phyloP scores from a whole-genome alignment of 64 coral and sea anemone genomes.

The Montipora sp. region DNA sequence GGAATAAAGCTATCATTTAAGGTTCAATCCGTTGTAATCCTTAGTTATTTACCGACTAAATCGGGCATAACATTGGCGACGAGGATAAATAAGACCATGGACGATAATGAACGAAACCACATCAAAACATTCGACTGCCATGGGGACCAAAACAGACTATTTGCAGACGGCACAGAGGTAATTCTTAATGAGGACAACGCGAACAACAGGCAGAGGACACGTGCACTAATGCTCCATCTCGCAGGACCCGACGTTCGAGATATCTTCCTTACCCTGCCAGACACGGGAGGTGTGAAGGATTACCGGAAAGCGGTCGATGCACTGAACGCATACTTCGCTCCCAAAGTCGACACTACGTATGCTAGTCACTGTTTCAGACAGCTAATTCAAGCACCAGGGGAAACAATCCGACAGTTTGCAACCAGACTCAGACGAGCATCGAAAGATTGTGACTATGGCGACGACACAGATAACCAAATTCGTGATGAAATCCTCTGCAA shows the following conservation, averaged over 20 bases:
- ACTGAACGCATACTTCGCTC: neutral
- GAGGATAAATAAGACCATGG: too few species aligned
- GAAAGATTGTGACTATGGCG: slow-evolving; percentile 63
- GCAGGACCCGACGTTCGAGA: slow-evolving; percentile 71
- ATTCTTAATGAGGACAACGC: slow-evolving; percentile 1
- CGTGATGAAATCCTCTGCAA: slow-evolving; percentile 49
- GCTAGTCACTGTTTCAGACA: slow-evolving; percentile 24
- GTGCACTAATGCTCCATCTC: slow-evolving; percentile 51
- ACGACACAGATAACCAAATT: slow-evolving; percentile 54
- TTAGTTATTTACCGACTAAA: too few species aligned
- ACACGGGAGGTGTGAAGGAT: too few species aligned
- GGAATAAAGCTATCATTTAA: too few species aligned
- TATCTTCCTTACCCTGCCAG: slow-evolving; percentile 18
- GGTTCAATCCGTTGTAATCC: too few species aligned
- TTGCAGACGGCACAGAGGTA: too few species aligned
- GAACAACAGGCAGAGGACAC: slow-evolving; percentile 45
- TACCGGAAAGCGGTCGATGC: too few species aligned
- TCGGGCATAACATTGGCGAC: too few species aligned
- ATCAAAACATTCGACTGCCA: too few species aligned
- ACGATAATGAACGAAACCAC: too few species aligned
- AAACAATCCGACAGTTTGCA: slow-evolving; percentile 48
- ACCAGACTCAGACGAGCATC: slow-evolving; percentile 34
- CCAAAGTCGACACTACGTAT: slow-evolving; percentile 33
- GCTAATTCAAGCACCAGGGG: slow-evolving; percentile 2
- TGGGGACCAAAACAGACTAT: too few species aligned